Evolutionary conservation across 2,888 invertebrate species (phyloP), one percentile per base, ranked within the genome.

Genomic region (Lumbricus terrestris): DNA sequence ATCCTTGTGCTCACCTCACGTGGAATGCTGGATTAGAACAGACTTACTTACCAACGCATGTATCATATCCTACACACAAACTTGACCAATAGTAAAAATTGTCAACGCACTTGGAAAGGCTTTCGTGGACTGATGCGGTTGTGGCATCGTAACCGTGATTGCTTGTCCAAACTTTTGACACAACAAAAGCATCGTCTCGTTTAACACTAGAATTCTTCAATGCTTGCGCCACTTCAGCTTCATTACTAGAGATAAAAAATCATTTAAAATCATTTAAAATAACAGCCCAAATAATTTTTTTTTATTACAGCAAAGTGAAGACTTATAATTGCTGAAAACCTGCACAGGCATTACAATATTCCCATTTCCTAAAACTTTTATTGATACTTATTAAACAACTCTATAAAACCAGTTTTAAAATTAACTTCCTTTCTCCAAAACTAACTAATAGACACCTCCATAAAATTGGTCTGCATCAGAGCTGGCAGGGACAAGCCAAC

Each of bases 151-250:
- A 90, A 47, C 90, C 90, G n/a, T 90, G 90, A 29, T 35, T 85
- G 34, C 35, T 85, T 20, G 37, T 88, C 20, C 18, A 83, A 8
- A 90, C 89, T 54, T 90, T 89, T 69, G 85, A 85, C 16, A 90
- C 90, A 37, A 90, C 83, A 89, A 90, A 90, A n/a, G 90, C 90
- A 13, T 90, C 88, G 5, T 90, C 88, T 34, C 90, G 85, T 42
- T 40, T 90, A 82, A 90, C n/a, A 35, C 89, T 88, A 35, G 90
- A 89, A 34, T 47, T 82, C 38, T 82, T 42, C n/a, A 90, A 88
- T 35, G 88, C 90, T 37, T 38, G 35, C 13, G 54, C 89, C 42
- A 90, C 90, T 35, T 90, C 90, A n/a, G 89, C 90, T 69, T 90
- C 90, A 83, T 90, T 90, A 29, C 90, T 90, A 34, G n/a, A 89